These are phyloP conservation scores for Entomobrya multifasciata DNA, from an alignment of 2,888 invertebrate genomes.

Conservation along the genomic window DNA sequence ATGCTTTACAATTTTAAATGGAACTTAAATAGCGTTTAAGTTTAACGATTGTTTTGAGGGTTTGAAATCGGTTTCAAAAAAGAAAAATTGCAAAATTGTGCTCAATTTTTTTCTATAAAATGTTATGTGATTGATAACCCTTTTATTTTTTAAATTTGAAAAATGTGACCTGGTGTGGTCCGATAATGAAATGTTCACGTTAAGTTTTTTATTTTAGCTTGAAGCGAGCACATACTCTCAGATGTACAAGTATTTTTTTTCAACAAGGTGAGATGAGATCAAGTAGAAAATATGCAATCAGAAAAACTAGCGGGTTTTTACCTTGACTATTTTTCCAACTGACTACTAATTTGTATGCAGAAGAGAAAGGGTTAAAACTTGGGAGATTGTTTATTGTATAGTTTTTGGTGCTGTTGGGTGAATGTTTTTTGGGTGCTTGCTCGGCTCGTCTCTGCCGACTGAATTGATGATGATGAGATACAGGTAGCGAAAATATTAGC, in stretches of 20 bases:
- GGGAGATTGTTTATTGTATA: constrained; percentile 54
- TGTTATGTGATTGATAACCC: no score
- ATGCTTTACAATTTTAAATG: no score
- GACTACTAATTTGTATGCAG: constrained; percentile 69
- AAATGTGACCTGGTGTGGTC: constrained; percentile 64
- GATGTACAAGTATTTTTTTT: background rate
- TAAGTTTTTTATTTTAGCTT: constrained; percentile 17
- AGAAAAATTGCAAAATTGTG: no score
- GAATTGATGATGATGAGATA: constrained; percentile 13
- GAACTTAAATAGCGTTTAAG: no score
- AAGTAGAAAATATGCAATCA: background rate
- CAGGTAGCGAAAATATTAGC: no score
- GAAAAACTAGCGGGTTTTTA: constrained; percentile 59
- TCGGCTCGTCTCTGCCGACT: no score
- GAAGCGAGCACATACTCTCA: constrained; percentile 24
- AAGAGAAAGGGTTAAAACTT: constrained; percentile 9
- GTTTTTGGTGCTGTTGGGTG: constrained; percentile 51
- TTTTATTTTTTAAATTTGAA: constrained; percentile 57
- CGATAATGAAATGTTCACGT: constrained; percentile 25
- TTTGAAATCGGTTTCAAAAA: no score
- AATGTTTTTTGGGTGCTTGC: no score
- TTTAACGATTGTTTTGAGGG: no score
- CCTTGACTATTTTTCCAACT: no score
- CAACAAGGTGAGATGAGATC: background rate
- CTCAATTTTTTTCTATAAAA: no score